Evolutionary conservation across 2,113 vertebrate species (phyloP).

Genomic region (Myiopsitta monachus): DNA sequence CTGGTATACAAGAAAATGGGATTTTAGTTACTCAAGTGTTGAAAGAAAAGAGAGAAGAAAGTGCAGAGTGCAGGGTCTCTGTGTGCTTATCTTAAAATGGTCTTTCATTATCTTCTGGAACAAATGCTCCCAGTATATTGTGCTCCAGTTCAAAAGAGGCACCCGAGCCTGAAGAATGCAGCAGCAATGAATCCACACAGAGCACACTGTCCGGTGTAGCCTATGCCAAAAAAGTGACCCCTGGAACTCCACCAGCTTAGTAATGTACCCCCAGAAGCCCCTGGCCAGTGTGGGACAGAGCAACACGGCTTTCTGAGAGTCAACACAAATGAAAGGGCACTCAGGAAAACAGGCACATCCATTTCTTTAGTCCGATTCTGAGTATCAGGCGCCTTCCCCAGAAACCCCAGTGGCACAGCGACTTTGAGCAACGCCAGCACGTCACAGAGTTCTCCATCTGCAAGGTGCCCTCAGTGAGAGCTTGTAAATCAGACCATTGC

Average conservation of each 20-base stretch:
- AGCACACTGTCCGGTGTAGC: neutral
- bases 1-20: neutral
- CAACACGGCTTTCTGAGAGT: accelerated
- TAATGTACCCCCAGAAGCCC: neutral
- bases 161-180: neutral
- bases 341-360: accelerated
- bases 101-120: neutral
- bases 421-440: neutral
- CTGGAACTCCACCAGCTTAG: neutral
- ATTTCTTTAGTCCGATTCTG: neutral
- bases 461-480: neutral
- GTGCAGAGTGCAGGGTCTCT: accelerated
- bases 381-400: neutral
- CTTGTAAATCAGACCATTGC: neutral
- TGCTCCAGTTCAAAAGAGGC: neutral
- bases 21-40: neutral
- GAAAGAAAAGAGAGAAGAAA: neutral
- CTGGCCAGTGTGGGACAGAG: neutral
- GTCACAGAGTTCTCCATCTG: neutral
- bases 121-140: neutral
- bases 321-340: too few species aligned
- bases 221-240: neutral
- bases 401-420: neutral
- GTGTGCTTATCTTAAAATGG: neutral
- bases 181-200: neutral